Percentiles rank a stretch among this genome's conserved stretches.
Evolutionary conservation across 2,113 vertebrate genomes (phyloP).

Genomic region (Anolis carolinensis): DNA sequence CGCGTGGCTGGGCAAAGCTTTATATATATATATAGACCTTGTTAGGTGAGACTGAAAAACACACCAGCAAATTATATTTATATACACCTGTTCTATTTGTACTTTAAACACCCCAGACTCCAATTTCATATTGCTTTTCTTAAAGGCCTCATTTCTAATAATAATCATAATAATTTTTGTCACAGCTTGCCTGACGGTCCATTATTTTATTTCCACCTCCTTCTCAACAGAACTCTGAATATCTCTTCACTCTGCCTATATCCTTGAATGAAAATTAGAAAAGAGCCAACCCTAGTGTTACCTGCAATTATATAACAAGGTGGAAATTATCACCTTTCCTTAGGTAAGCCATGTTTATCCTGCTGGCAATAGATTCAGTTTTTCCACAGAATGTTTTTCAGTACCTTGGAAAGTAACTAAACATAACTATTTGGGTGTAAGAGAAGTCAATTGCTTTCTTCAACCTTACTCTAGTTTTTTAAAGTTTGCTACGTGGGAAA

Average conservation of each 20-base stretch:
- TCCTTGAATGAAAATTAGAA: slow-evolving; percentile 16
- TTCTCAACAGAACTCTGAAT: not conserved
- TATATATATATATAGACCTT: slow-evolving; percentile 14
- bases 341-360: slow-evolving; percentile 30
- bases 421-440: slow-evolving; percentile 26
- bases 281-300: rapidly evolving
- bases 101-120: not conserved
- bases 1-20: too few species aligned
- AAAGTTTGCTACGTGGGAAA: slow-evolving; percentile 14
- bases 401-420: slow-evolving; percentile 29
- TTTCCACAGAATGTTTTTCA: slow-evolving; percentile 13
- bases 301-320: slow-evolving; percentile 1
- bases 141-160: not conserved
- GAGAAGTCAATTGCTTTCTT: slow-evolving; percentile 29
- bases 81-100: not conserved
- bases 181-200: not conserved
- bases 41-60: slow-evolving; percentile 8
- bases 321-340: slow-evolving; percentile 25
- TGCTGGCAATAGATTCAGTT: slow-evolving; percentile 26
- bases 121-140: not conserved
- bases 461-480: slow-evolving; percentile 14
- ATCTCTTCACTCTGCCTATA: not conserved
- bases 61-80: not conserved
- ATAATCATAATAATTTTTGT: not conserved
- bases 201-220: not conserved